Evolutionary conservation across 2,113 vertebrate genomes (phyloP), one percentile per base, ranked within the genome.

Genomic region (Lagopus muta): DNA sequence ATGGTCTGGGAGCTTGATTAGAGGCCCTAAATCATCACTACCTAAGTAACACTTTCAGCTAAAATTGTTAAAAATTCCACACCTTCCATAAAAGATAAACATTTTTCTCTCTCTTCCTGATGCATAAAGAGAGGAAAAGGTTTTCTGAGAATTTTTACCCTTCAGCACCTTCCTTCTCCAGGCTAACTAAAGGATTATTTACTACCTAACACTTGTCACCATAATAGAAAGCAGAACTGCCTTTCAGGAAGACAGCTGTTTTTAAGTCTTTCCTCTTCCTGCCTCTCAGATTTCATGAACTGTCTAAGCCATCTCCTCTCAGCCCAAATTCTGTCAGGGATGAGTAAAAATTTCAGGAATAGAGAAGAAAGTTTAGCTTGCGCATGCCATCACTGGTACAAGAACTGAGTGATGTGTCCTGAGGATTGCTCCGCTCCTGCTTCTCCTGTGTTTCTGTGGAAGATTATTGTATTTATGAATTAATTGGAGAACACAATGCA

Each of bases 171-270:
- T 13, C 8, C 2, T 61, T 82, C 43, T 47, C 21, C 19, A 17
- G 7, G 34, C 25, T 45, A 43, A 89, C 34, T 12, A 61, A 38
- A 60, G 54, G 18, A 42, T 79, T 20, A 43, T 8, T 10, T 55
- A 24, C n/a, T 54, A 25, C 10, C 38, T 58, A 17, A 10, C 3
- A 12, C 22, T 76, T 76, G 11, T 24, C 32, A 47, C 27, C 42
- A 4, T n/a, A 27, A 71, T 61, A 45, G 19, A 52, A 84, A 73
- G 69, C 4, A 50, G 60, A 72, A 30, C 25, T 66, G 16, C 4
- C 28, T 61, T 54, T 43, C 0, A 0, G 54, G 34, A 72, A 30
- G 13, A 45, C 52, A 52, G 21, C 1, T 1, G 55, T 80, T 73
- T 8, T 30, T 30, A 78, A 78, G 2, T 38, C 19, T 76, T 76